A percentile compares a stretch with the other conserved stretches of the same genome.
Evolutionary conservation across 2,888 invertebrate genomes (phyloP).

Genomic region (Brachypalpus laphriformis): DNA sequence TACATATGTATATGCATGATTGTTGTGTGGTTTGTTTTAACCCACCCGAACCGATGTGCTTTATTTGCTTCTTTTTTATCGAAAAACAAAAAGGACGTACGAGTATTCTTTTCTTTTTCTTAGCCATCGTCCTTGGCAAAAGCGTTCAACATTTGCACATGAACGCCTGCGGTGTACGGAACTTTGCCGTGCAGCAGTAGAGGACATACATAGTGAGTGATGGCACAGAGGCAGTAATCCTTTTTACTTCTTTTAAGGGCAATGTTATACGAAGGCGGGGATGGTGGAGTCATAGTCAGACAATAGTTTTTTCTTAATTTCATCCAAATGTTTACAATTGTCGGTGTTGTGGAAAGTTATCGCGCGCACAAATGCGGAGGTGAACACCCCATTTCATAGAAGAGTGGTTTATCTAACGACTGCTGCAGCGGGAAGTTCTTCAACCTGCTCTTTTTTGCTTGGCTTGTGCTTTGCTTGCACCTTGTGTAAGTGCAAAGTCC

Average conservation of each 20-base stretch:
- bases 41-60: background rate
- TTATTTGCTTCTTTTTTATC: background rate
- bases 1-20: background rate
- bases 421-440: background rate
- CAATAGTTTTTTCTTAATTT: constrained; percentile 33
- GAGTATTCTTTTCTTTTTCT: background rate
- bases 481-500: background rate
- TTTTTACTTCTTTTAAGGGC: background rate
- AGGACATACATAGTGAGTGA: background rate
- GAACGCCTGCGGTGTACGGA: background rate
- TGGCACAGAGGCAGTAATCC: background rate
- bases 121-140: background rate
- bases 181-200: background rate
- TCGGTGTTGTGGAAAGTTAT: constrained; percentile 17
- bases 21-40: background rate
- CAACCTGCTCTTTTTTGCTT: background rate
- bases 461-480: background rate
- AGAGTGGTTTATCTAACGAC: background rate
- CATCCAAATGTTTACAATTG: constrained; percentile 40
- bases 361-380: background rate
- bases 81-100: background rate
- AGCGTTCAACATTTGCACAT: background rate
- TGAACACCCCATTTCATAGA: constrained; percentile 15
- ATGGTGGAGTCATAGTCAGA: background rate
- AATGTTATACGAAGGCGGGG: background rate